Evolutionary conservation across 35 echinoderm and acorn worm genomes (phyloP).

Genomic region (Stichopus chloronotus): DNA sequence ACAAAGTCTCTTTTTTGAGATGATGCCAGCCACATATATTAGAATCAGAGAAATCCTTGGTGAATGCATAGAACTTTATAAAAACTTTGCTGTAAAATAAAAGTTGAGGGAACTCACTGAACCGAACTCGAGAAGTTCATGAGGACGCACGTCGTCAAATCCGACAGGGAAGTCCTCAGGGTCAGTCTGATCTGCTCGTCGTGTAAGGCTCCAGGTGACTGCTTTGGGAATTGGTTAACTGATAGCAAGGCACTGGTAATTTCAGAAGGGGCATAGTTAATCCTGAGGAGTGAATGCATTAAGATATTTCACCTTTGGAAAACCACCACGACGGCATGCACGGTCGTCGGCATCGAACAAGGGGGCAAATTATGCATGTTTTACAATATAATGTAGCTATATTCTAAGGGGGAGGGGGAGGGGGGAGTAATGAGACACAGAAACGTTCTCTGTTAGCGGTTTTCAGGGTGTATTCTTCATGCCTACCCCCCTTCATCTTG

Average conservation of each 20-base stretch:
- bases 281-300: not conserved
- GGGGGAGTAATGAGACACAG: not conserved
- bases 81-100: not conserved
- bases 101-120: not conserved
- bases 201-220: not conserved
- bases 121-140: slow-evolving; percentile 36
- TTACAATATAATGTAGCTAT: not conserved
- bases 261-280: slow-evolving; percentile 11
- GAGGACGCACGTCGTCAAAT: slow-evolving; percentile 38
- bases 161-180: slow-evolving; percentile 36
- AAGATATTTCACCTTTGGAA: not conserved
- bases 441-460: not conserved
- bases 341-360: no score
- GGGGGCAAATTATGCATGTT: not conserved
- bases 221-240: slow-evolving; percentile 29
- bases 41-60: not conserved
- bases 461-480: no score
- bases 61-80: no score
- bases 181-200: slow-evolving; percentile 3
- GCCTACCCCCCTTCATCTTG: no score
- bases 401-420: not conserved
- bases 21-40: not conserved
- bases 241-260: slow-evolving; percentile 54
- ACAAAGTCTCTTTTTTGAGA: no score
- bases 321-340: not conserved